phyloP scores from a whole-genome alignment of 2,797 vertebrate species.

The Microctenopoma stevenorrisi region DNA sequence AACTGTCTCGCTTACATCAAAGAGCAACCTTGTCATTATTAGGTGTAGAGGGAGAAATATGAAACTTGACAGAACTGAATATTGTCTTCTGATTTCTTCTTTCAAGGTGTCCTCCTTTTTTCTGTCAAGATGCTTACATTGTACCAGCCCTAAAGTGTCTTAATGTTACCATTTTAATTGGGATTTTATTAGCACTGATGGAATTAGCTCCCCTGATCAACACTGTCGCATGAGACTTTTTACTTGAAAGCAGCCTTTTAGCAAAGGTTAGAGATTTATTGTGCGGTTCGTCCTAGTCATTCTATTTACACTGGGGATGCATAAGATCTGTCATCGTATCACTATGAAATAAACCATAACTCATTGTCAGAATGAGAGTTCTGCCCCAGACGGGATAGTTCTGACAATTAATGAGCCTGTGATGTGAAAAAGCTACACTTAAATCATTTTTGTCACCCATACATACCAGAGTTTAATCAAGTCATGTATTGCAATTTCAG shows the following conservation, averaged over 20 bases:
- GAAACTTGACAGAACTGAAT: slow-evolving; percentile 71
- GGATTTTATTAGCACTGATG: slow-evolving; percentile 48
- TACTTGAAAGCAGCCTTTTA: slow-evolving; percentile 50
- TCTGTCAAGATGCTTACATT: slow-evolving; percentile 56
- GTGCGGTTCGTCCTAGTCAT: slow-evolving; percentile 30
- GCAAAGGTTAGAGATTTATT: slow-evolving; percentile 28
- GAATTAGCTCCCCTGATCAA: slow-evolving; percentile 43
- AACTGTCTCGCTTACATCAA: slow-evolving; percentile 74
- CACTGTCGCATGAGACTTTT: slow-evolving; percentile 49
- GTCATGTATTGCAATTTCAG: neutral
- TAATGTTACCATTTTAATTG: slow-evolving; percentile 61
- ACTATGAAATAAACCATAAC: slow-evolving; percentile 27
- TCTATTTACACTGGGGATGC: slow-evolving; percentile 28
- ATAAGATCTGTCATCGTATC: slow-evolving; percentile 39
- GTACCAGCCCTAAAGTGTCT: slow-evolving; percentile 45
- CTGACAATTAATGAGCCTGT: slow-evolving; percentile 18
- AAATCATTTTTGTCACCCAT: slow-evolving; percentile 20
- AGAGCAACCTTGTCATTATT: slow-evolving; percentile 77
- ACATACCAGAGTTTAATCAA: slow-evolving; percentile 9
- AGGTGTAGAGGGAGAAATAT: slow-evolving; percentile 67
- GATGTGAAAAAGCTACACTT: slow-evolving; percentile 18
- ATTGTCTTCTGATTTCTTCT: slow-evolving; percentile 66
- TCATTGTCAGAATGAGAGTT: slow-evolving; percentile 38
- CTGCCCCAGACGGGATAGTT: neutral
- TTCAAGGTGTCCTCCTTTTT: slow-evolving; percentile 67